Evolutionary conservation across 2,113 vertebrate genomes (phyloP).

Genomic region (Dissostichus mawsoni): DNA sequence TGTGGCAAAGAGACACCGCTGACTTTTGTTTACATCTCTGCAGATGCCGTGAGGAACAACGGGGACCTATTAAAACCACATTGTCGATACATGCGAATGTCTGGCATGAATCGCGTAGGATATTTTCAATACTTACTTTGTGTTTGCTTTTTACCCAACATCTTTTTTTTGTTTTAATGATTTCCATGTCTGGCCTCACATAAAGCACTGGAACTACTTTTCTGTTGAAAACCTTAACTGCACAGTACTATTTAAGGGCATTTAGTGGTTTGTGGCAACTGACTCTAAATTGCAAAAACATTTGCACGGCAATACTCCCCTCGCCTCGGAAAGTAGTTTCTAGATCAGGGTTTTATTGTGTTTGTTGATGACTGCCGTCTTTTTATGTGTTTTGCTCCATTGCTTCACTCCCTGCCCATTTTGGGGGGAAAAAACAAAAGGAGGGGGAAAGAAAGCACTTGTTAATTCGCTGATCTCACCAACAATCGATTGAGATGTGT

Average conservation of each 20-base stretch:
- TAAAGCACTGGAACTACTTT: conserved; percentile 75
- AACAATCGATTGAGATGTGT: conserved; percentile 79
- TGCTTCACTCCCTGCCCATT: conserved; percentile 78
- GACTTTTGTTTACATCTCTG: conserved; percentile 73
- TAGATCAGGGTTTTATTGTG: conserved; percentile 83
- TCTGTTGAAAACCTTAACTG: conserved; percentile 79
- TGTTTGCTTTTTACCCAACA: conserved; percentile 58
- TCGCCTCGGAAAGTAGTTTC: conserved; percentile 76
- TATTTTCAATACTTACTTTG: conserved; percentile 72
- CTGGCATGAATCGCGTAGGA: conserved; percentile 61
- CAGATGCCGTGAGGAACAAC: conserved; percentile 69
- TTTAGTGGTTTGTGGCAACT: conserved; percentile 82
- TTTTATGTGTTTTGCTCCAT: conserved; percentile 83
- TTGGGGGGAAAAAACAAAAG: conserved; percentile 58
- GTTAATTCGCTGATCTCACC: conserved; percentile 82
- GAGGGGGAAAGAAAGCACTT: conserved; percentile 58
- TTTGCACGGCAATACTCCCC: conserved; percentile 79
- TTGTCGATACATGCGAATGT: conserved; percentile 70
- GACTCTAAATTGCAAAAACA: conserved; percentile 83
- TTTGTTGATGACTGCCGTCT: conserved; percentile 83
- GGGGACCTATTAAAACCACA: conserved; percentile 73
- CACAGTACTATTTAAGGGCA: conserved; percentile 81
- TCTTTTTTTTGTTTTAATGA: conserved; percentile 54
- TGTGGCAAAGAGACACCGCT: conserved; percentile 62
- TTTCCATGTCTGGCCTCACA: conserved; percentile 66